Conservation (phyloP, 2,797 vertebrate species). For the Sebastes hubbsi region DNA sequence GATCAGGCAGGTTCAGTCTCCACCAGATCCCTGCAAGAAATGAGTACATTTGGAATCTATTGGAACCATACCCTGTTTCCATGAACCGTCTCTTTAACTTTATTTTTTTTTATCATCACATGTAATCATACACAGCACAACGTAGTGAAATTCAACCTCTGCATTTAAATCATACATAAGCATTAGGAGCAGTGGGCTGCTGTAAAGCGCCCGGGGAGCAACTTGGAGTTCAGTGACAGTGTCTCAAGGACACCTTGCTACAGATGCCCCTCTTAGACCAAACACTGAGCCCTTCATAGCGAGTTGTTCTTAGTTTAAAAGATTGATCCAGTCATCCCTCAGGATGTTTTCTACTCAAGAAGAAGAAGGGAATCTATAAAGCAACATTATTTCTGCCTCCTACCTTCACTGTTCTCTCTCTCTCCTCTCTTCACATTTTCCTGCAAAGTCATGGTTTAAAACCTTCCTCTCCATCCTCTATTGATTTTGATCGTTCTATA, state of each 20-base stretch:
- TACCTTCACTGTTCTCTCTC: not conserved
- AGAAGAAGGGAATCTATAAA: not conserved
- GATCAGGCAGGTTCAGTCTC: not conserved
- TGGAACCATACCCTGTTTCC: not conserved
- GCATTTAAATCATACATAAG: no score
- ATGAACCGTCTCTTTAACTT: no score
- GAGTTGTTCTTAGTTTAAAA: not conserved
- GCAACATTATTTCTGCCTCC: not conserved
- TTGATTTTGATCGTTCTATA: not conserved
- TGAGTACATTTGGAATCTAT: not conserved
- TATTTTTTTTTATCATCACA: no score
- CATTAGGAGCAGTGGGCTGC: no score
- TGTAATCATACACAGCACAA: no score
- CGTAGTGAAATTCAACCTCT: no score
- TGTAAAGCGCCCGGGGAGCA: no score
- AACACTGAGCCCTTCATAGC: no score
- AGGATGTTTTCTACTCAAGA: not conserved
- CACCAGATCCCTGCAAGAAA: not conserved
- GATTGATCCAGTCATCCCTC: not conserved
- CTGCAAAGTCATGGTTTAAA: not conserved
- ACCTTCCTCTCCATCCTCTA: not conserved
- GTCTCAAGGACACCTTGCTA: no score
- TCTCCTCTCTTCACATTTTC: not conserved
- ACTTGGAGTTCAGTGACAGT: no score
- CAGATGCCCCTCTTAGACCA: no score